Evolutionary conservation across 2,113 vertebrate genomes (phyloP).

Genomic region (Antechinus stuartii): DNA sequence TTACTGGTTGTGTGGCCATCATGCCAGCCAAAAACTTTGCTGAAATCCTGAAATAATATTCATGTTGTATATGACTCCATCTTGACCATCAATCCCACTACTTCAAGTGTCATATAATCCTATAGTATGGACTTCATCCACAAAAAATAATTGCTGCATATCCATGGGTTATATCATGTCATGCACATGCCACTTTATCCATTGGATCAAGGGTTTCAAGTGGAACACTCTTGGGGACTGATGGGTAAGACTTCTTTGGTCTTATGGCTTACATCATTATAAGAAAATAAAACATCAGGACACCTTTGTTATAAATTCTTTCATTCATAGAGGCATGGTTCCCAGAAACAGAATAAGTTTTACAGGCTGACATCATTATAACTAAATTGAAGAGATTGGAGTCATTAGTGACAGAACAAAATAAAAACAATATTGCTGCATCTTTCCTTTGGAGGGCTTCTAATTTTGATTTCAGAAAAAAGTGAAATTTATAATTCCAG

Average conservation of each 20-base stretch:
- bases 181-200: slow-evolving; percentile 88
- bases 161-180: slow-evolving; percentile 91
- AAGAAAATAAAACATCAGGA: slow-evolving; percentile 96
- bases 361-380: slow-evolving; percentile 70
- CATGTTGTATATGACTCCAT: slow-evolving; percentile 97
- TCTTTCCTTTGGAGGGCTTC: slow-evolving; percentile 71
- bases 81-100: slow-evolving; percentile 94
- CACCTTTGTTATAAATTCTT: slow-evolving; percentile 91
- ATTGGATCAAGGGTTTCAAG: slow-evolving; percentile 99
- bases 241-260: slow-evolving; percentile 89
- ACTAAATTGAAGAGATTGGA: slow-evolving; percentile 95
- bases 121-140: slow-evolving; percentile 97
- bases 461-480: slow-evolving; percentile 95
- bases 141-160: slow-evolving; percentile 95
- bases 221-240: slow-evolving; percentile 93
- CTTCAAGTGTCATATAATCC: slow-evolving; percentile 93
- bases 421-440: slow-evolving; percentile 88
- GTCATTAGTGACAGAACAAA: slow-evolving; percentile 98
- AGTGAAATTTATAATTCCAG: slow-evolving; percentile 97
- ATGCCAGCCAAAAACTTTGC: slow-evolving; percentile 96
- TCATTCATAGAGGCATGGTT: slow-evolving; percentile 99
- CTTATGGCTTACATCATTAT: slow-evolving; percentile 92
- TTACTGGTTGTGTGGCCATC: slow-evolving; percentile 97
- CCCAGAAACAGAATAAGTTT: slow-evolving; percentile 97
- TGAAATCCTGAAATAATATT: slow-evolving; percentile 98